Percentiles rank a stretch among this genome's conserved stretches.
Conservation (phyloP, 30 jellyfish, hydroid and myxozoan species). For the Haliclystus octoradiatus region DNA sequence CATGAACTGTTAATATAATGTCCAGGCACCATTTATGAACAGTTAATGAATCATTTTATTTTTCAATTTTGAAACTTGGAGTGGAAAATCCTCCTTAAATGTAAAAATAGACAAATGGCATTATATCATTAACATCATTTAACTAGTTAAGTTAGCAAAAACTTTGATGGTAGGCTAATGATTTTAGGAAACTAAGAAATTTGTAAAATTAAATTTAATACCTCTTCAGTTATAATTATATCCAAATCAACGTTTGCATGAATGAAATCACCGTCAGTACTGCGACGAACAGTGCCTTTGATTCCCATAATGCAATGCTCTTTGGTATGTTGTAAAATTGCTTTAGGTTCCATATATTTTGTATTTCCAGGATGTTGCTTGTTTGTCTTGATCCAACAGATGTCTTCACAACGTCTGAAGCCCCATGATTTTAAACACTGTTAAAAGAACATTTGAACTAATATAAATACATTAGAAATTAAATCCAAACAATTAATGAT, state of each 20-base stretch:
- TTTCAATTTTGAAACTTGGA: too few species aligned
- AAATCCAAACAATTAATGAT: too few species aligned
- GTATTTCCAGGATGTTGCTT: conserved; percentile 87
- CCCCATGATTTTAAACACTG: conserved; percentile 96
- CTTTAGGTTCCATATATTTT: conserved; percentile 87
- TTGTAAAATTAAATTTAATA: too few species aligned
- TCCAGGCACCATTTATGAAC: too few species aligned
- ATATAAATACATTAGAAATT: neutral
- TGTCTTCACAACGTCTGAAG: conserved; percentile 97
- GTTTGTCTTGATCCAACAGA: conserved; percentile 97
- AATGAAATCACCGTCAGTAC: conserved; percentile 94
- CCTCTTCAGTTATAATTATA: conserved; percentile 96
- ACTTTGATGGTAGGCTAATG: too few species aligned
- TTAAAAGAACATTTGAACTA: neutral
- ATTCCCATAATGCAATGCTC: conserved; percentile 99
- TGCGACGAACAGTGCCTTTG: conserved; percentile 94
- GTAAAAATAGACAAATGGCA: too few species aligned
- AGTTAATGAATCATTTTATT: too few species aligned
- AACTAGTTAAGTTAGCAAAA: too few species aligned
- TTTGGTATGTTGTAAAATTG: conserved; percentile 92
- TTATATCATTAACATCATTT: too few species aligned
- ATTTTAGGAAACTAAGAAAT: too few species aligned
- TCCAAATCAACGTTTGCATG: conserved; percentile 98
- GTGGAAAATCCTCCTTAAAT: too few species aligned
- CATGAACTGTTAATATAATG: too few species aligned